Conservation (phyloP, 2,888 invertebrate species). For the Hermaeophaga mercurialis region DNA sequence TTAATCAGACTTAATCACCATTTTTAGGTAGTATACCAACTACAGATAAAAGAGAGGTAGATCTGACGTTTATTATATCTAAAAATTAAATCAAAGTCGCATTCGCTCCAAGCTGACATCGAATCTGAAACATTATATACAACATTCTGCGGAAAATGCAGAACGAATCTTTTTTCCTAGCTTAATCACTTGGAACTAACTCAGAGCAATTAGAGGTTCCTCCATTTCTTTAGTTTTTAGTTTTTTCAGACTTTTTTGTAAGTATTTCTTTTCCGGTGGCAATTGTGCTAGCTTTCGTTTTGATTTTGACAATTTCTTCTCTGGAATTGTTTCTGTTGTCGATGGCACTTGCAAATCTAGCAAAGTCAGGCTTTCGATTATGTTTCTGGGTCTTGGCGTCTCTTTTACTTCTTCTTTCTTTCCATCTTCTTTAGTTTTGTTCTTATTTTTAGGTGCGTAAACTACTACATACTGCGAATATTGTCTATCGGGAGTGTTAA, state of each 20-base stretch:
- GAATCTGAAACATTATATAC: conserved; percentile 22
- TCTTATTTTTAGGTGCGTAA: conserved; percentile 73
- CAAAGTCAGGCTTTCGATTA: conserved; percentile 78
- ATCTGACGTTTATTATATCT: not conserved
- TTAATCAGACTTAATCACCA: not conserved
- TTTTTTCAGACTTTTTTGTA: conserved; percentile 55
- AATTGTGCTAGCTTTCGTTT: conserved; percentile 69
- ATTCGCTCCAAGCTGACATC: conserved; percentile 9
- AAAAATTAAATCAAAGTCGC: conserved; percentile 14
- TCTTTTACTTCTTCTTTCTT: conserved; percentile 49
- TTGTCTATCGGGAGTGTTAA: conserved; percentile 81
- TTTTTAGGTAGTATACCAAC: conserved; percentile 2
- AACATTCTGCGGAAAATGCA: conserved; percentile 12
- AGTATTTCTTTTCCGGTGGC: conserved; percentile 61
- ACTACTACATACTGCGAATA: conserved; percentile 85
- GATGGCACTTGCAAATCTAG: conserved; percentile 64
- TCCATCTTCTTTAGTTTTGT: conserved; percentile 62
- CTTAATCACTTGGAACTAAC: conserved; percentile 53
- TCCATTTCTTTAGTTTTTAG: conserved; percentile 59
- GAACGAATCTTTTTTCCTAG: not conserved
- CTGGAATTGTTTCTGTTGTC: conserved; percentile 39
- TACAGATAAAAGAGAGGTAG: conserved; percentile 18
- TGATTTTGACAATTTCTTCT: conserved; percentile 63
- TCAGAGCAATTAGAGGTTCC: conserved; percentile 71
- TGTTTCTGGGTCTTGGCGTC: conserved; percentile 66